Evolutionary conservation across 2,888 invertebrate genomes (phyloP).

Genomic region (Eristalis pertinax): DNA sequence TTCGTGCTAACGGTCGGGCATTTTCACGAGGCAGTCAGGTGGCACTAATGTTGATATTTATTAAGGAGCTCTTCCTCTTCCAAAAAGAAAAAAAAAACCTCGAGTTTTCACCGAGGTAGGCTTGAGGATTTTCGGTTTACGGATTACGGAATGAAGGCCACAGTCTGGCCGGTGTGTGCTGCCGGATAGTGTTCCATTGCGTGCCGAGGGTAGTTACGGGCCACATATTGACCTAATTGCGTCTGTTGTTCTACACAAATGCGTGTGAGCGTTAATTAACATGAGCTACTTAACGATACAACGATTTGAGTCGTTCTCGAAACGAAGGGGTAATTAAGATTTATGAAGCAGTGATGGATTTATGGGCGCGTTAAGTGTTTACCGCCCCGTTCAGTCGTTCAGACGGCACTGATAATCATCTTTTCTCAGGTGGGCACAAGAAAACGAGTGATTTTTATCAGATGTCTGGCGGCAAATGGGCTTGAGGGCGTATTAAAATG

Average conservation of each 20-base stretch:
- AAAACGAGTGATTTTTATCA: not conserved
- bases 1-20: constrained; percentile 33
- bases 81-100: too few species aligned
- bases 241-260: constrained; percentile 5
- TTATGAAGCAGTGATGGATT: not conserved
- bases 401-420: not conserved
- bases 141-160: not conserved
- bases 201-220: not conserved
- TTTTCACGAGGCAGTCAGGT: constrained; percentile 45
- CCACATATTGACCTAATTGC: not conserved
- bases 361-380: not conserved
- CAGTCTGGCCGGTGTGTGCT: not conserved
- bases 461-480: not conserved
- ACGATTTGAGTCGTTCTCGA: not conserved
- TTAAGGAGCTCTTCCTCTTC: constrained; percentile 26
- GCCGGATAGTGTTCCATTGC: not conserved
- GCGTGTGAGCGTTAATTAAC: constrained; percentile 16
- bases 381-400: not conserved
- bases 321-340: not conserved
- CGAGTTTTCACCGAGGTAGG: constrained; percentile 25
- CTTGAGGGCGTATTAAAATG: not conserved
- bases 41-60: constrained; percentile 52
- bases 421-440: not conserved
- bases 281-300: constrained; percentile 13
- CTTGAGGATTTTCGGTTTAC: not conserved